These are phyloP conservation scores for Frieseomelitta varia DNA, from an alignment of 1,140 invertebrate genomes.

Conservation along the genomic window DNA sequence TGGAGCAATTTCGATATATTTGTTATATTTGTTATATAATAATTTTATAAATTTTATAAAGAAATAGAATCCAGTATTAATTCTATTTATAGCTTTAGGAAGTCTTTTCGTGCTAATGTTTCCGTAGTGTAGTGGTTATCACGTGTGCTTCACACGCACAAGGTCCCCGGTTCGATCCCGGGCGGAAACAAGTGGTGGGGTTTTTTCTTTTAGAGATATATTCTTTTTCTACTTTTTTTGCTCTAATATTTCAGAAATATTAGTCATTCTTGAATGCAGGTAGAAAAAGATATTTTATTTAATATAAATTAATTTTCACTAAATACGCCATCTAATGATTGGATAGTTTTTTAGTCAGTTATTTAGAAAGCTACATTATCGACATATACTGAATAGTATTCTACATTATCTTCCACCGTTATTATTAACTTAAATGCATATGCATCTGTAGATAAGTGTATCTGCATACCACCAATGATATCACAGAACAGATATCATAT, in stretches of 20 bases:
- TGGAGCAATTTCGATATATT: not conserved
- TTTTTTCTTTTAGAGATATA: slow-evolving; percentile 14
- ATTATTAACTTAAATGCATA: not conserved
- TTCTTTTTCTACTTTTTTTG: not conserved
- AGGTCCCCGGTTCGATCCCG: slow-evolving; percentile 68
- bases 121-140: slow-evolving; percentile 70
- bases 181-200: slow-evolving; percentile 53
- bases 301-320: not conserved
- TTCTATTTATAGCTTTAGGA: too few species aligned
- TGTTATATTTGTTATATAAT: not conserved
- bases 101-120: too few species aligned
- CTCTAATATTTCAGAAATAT: not conserved
- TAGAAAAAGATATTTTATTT: not conserved
- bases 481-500: too few species aligned
- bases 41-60: not conserved
- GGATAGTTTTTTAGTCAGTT: not conserved
- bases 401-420: not conserved
- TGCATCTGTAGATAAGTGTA: not conserved
- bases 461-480: too few species aligned
- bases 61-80: rapidly evolving
- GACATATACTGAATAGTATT: not conserved
- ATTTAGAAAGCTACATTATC: not conserved
- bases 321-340: not conserved
- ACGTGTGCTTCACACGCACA: slow-evolving; percentile 68
- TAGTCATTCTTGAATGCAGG: not conserved